Evolutionary conservation across 2,797 vertebrate genomes (phyloP), one percentile per base, ranked within the genome.

Genomic region (Perdix hodgsoniae): DNA sequence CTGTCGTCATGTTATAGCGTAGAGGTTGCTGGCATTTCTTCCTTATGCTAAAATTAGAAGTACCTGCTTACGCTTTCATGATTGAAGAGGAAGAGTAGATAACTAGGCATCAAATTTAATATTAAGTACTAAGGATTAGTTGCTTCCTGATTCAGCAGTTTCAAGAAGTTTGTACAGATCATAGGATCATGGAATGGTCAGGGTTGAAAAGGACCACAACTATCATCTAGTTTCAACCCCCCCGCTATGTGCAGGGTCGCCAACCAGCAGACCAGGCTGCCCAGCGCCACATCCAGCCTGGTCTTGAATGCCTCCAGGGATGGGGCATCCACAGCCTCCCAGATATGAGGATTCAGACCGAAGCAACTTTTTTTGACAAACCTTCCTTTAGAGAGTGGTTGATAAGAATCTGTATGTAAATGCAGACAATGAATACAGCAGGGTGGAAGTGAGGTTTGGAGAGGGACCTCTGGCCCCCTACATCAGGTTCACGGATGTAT

Each of bases 1-100:
- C 0, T 2, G 10, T 0, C 7, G 3, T 39, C 17, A 10, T 3
- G 8, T 21, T 3, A 4, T 24, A 54, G 29, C 39, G 52, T 29
- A 39, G 72, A 50, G 18, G 17, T 39, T 72, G 24, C 42, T 35
- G 17, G 3, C 37, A 14, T 37, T 85, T 86, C 42, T 73, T 85
- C 11, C 3, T 70, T 77, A 52, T 71, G n/a, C 60, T 75, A n/a
- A 71, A 44, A 39, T 39, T 50, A 56, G 61, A 80, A 71, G 9
- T 27, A 83, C 23, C 57, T 60, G 11, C 44, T 86, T 78, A 17
- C 40, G 64, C 11, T 27, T 75, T 72, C 27, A 21, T 61, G 59
- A 19, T 2, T 49, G 44, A 85, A 78, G 27, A 91, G 49, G 4
- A 75, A 47, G 29, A n/a, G 18, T 86, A 42, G 31, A 45, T 77